Percentiles rank a stretch among this genome's conserved stretches.
phyloP scores from a whole-genome alignment of 2,797 vertebrate species.

The Pangasius krempfi region DNA sequence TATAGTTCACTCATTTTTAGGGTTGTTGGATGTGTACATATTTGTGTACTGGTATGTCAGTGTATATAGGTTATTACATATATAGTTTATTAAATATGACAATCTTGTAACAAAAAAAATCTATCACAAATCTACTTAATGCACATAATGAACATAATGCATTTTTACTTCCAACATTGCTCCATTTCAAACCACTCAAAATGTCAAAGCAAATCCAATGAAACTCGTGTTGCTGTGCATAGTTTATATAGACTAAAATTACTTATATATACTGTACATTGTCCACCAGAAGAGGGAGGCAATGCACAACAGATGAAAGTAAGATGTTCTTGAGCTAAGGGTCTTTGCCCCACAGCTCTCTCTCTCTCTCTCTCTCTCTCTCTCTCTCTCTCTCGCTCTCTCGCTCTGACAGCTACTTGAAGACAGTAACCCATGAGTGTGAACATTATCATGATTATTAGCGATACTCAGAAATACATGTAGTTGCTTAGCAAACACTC shows the following conservation, averaged over 20 bases:
- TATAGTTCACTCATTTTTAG: background rate
- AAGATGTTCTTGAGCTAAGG: background rate
- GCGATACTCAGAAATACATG: constrained; percentile 27
- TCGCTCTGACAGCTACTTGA: constrained; percentile 37
- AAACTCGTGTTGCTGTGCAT: background rate
- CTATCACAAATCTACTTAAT: background rate
- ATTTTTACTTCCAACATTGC: background rate
- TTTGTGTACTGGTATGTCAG: background rate
- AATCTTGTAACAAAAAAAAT: too few relatives aligned
- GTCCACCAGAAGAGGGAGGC: constrained; percentile 36
- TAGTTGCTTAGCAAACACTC: constrained; percentile 44
- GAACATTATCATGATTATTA: constrained; percentile 29
- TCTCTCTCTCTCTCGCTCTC: background rate
- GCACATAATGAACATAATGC: background rate
- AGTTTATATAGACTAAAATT: background rate
- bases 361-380: background rate
- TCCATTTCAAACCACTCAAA: background rate
- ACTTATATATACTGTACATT: background rate
- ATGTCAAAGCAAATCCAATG: background rate
- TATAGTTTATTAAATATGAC: background rate
- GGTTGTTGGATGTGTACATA: background rate
- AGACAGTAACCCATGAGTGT: constrained; percentile 42
- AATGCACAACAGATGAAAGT: constrained; percentile 15
- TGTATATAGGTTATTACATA: background rate
- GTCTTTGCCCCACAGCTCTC: too few relatives aligned